These are phyloP conservation scores for Esperia sulphurella DNA, from an alignment of 2,888 invertebrate species.

Conservation along the genomic window DNA sequence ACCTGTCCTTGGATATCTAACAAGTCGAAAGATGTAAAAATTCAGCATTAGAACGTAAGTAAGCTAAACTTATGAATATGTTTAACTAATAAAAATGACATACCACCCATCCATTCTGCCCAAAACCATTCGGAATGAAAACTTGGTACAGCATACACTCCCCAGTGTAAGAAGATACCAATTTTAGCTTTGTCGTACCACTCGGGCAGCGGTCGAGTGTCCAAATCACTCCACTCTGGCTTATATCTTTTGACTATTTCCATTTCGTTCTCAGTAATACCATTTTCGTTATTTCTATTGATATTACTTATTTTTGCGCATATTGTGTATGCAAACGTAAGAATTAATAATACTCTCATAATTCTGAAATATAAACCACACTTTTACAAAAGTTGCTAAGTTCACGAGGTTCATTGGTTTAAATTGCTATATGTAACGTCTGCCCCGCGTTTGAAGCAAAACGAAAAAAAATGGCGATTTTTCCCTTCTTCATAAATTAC, in stretches of 20 bases:
- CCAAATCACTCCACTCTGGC: constrained; percentile 92
- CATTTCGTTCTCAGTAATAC: not conserved
- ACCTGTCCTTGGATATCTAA: too few relatives aligned
- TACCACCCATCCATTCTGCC: constrained; percentile 82
- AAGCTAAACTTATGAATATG: too few relatives aligned
- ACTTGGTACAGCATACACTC: constrained; percentile 94
- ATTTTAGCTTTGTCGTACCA: constrained; percentile 96
- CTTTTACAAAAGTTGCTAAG: too few relatives aligned
- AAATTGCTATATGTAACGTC: too few relatives aligned
- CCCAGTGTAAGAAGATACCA: constrained; percentile 97
- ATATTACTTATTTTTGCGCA: not conserved
- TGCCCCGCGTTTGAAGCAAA: too few relatives aligned
- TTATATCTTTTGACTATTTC: constrained; percentile 59
- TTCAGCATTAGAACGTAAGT: too few relatives aligned
- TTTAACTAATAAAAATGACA: not conserved
- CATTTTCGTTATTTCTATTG: not conserved
- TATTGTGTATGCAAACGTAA: too few relatives aligned
- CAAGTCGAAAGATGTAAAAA: too few relatives aligned
- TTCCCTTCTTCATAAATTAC: too few relatives aligned
- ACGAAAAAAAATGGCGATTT: too few relatives aligned
- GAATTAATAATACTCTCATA: not conserved
- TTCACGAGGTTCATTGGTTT: too few relatives aligned
- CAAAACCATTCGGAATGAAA: constrained; percentile 96
- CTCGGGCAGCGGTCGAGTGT: constrained; percentile 87
- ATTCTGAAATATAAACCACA: not conserved